Conservation (phyloP, 1,140 invertebrate species). For the Homalodisca vitripennis region DNA sequence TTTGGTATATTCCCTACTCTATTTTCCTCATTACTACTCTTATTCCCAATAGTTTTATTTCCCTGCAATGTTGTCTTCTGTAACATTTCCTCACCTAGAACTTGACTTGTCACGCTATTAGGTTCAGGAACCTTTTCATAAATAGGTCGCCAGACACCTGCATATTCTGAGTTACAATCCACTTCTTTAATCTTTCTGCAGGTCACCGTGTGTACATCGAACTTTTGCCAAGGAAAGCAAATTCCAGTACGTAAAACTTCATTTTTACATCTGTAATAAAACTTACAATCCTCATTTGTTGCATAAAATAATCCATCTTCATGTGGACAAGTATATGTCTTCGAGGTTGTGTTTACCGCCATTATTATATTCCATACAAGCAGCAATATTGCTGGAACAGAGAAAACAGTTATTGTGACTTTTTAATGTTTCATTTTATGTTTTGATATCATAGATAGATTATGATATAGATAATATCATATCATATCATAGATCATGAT, state of each 20-base stretch:
- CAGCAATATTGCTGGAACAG: background rate
- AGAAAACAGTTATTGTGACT: background rate
- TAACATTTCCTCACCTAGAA: background rate
- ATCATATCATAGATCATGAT: too few relatives aligned
- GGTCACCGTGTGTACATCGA: background rate
- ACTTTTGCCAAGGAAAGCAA: constrained; percentile 12
- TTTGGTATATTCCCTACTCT: too few relatives aligned
- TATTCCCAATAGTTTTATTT: too few relatives aligned
- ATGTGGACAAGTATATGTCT: background rate
- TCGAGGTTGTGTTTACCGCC: background rate
- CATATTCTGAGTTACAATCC: constrained; percentile 10
- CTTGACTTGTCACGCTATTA: background rate
- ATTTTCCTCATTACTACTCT: too few relatives aligned
- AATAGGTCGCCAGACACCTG: constrained; percentile 1
- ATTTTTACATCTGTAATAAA: constrained; percentile 1
- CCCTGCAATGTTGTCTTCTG: too few relatives aligned
- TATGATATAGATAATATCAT: too few relatives aligned
- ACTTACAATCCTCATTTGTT: background rate
- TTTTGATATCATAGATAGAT: too few relatives aligned
- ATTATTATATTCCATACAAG: background rate
- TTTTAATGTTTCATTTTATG: too few relatives aligned
- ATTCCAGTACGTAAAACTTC: background rate
- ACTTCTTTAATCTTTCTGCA: background rate
- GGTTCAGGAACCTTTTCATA: background rate
- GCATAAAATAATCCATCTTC: background rate